Evolutionary conservation across 2,113 vertebrate genomes (phyloP).

Genomic region (Callopanchax toddi): DNA sequence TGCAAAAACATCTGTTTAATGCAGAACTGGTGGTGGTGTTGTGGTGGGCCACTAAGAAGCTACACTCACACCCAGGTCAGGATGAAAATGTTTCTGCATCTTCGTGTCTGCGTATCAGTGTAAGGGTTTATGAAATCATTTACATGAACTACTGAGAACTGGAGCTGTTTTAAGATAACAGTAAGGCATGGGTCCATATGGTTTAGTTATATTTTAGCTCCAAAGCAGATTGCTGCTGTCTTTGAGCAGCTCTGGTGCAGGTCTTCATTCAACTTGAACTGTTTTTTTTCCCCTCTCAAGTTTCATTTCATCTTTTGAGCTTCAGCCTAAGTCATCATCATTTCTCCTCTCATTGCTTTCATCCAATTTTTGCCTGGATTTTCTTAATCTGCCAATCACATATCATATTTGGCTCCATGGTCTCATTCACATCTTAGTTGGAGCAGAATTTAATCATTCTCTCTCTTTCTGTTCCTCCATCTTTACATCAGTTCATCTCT

Average conservation of each 20-base stretch:
- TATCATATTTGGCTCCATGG: slow-evolving; percentile 1
- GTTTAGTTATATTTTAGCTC: too few species aligned
- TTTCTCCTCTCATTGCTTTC: slow-evolving; percentile 33
- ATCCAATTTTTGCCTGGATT: slow-evolving; percentile 2
- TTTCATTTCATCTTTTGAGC: slow-evolving; percentile 22
- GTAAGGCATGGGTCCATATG: too few species aligned
- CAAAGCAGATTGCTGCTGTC: neutral
- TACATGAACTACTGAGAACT: neutral
- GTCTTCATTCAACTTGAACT: neutral
- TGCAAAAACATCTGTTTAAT: neutral
- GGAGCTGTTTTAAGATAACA: too few species aligned
- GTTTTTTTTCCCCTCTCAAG: slow-evolving; percentile 4
- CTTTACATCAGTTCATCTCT: slow-evolving; percentile 15
- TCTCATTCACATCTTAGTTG: slow-evolving; percentile 22
- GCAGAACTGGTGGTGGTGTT: neutral
- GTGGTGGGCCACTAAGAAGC: too few species aligned
- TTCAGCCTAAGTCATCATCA: slow-evolving; percentile 36
- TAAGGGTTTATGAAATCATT: neutral
- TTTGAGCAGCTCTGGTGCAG: too few species aligned
- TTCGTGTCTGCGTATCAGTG: too few species aligned
- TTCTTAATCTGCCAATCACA: slow-evolving; percentile 13
- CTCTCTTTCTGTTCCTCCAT: slow-evolving; percentile 16
- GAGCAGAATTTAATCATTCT: slow-evolving; percentile 19
- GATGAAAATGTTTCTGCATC: too few species aligned
- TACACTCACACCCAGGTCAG: too few species aligned